Evolutionary conservation across 2,888 invertebrate species (phyloP).

Genomic region (Penaeus monodon): DNA sequence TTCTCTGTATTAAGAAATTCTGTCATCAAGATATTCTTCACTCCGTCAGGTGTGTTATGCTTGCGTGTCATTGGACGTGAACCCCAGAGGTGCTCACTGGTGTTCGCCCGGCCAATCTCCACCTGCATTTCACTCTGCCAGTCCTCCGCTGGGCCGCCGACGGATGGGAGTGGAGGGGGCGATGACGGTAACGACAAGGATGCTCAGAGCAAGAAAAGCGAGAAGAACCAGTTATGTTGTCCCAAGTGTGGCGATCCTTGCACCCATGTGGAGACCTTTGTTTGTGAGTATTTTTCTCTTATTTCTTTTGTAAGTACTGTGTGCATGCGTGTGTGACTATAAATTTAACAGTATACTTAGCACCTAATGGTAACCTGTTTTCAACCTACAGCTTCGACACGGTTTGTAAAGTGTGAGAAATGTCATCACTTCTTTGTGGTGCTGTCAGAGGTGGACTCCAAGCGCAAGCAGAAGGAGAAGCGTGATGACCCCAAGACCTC

Average conservation of each 20-base stretch:
- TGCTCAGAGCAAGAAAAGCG: constrained; percentile 38
- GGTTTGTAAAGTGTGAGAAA: constrained; percentile 97
- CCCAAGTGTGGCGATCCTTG: constrained; percentile 98
- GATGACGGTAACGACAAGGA: constrained; percentile 61
- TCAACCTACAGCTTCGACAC: constrained; percentile 79
- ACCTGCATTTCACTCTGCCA: constrained; percentile 1
- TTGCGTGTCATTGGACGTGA: background rate
- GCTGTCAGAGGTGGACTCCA: constrained; percentile 91
- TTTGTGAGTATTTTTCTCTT: constrained; percentile 76
- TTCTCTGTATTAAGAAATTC: background rate
- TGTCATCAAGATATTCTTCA: background rate
- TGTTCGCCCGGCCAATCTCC: constrained; percentile 14
- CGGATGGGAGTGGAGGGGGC: constrained; percentile 54
- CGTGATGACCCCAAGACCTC: constrained; percentile 78
- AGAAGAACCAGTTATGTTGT: constrained; percentile 79
- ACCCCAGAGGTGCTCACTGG: constrained; percentile 6
- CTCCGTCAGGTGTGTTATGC: constrained; percentile 4
- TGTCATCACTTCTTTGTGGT: constrained; percentile 98
- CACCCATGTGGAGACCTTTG: constrained; percentile 96
- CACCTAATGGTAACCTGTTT: constrained; percentile 34
- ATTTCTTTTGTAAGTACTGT: background rate
- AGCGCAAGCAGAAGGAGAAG: constrained; percentile 77
- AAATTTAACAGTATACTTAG: background rate
- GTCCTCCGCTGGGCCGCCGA: constrained; percentile 60
- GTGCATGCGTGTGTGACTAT: background rate